These are phyloP conservation scores for Pegoplata infirma DNA, from an alignment of 2,888 invertebrate species.

Conservation along the genomic window DNA sequence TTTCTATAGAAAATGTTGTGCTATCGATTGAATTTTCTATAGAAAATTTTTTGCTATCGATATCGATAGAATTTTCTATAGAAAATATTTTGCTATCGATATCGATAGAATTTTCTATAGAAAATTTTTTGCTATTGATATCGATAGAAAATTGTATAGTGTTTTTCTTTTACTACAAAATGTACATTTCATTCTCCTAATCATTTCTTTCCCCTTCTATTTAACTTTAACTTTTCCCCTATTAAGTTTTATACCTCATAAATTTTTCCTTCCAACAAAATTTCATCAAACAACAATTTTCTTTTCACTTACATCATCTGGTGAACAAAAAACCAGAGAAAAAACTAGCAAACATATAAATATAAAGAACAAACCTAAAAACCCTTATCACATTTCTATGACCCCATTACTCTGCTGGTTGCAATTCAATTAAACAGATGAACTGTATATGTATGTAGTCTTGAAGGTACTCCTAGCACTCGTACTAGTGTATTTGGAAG, in stretches of 20 bases:
- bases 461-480: too few species aligned
- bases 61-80: too few species aligned
- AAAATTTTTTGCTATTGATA: too few species aligned
- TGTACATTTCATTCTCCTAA: too few species aligned
- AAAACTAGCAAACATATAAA: background rate
- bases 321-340: background rate
- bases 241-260: constrained; percentile 46
- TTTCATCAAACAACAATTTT: constrained; percentile 24
- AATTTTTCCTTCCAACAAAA: constrained; percentile 34
- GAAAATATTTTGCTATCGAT: too few species aligned
- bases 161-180: too few species aligned
- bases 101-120: too few species aligned
- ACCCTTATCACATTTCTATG: constrained; percentile 17
- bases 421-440: constrained; percentile 51
- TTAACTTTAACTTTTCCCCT: background rate
- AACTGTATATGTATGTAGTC: constrained; percentile 9
- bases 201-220: background rate
- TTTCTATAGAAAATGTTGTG: too few species aligned
- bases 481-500: constrained; percentile 1
- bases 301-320: background rate
- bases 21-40: too few species aligned
- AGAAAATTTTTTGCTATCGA: too few species aligned
- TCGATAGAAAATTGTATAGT: too few species aligned
- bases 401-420: constrained; percentile 27
- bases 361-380: background rate